These are phyloP conservation scores for Phylloscopus whistleri DNA, from an alignment of 2,113 vertebrate genomes.

Conservation along the genomic window DNA sequence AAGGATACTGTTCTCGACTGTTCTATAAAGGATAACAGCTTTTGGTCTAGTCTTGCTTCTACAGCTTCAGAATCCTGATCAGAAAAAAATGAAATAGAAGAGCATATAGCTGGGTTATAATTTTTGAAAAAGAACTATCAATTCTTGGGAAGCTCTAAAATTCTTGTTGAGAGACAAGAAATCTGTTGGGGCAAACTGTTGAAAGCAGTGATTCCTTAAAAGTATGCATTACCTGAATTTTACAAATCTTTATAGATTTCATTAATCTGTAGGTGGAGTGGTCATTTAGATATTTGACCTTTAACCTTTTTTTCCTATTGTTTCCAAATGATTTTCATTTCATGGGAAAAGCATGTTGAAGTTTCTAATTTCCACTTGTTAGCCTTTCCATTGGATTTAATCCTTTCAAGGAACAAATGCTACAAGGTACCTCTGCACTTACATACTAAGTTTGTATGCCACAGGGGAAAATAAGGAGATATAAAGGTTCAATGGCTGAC, in stretches of 20 bases:
- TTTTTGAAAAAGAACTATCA: neutral
- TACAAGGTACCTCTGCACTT: neutral
- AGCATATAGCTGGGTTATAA: neutral
- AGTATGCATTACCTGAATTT: neutral
- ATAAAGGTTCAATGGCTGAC: neutral
- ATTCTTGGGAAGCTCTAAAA: neutral
- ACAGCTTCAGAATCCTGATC: neutral
- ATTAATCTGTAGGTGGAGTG: neutral
- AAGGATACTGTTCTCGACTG: neutral
- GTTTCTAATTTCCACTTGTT: neutral
- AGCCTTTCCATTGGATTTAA: neutral
- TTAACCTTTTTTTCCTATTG: neutral
- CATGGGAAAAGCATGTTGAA: neutral
- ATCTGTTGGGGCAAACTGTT: neutral
- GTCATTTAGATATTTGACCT: neutral
- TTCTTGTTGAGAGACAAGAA: neutral
- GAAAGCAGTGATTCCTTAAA: neutral
- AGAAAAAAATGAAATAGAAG: neutral
- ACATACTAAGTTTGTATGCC: neutral
- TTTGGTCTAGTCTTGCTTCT: neutral
- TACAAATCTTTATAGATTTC: neutral
- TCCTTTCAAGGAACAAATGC: neutral
- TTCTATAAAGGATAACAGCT: neutral
- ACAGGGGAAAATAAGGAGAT: neutral
- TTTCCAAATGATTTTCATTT: neutral